Conservation (phyloP, 64 coral and sea anemone genomes). For the Acropora tenuis region DNA sequence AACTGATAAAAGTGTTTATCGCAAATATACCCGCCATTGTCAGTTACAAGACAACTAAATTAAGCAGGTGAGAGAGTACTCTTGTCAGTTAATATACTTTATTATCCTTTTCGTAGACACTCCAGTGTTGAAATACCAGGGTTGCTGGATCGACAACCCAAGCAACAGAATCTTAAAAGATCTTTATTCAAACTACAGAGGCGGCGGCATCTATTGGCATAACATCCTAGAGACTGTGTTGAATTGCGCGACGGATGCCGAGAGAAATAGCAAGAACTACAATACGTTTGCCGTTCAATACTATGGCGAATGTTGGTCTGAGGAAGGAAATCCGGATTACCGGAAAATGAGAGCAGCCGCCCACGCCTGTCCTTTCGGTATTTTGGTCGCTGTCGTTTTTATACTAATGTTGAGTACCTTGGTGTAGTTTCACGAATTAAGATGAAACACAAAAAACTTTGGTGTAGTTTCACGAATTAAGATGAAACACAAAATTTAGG, state of each 20-base stretch:
- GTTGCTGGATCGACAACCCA: slow-evolving; percentile 79
- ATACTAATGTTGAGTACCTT: no score
- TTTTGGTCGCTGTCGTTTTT: no score
- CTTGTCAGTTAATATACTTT: neutral
- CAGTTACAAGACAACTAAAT: neutral
- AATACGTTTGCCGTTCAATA: slow-evolving; percentile 67
- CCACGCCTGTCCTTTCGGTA: neutral
- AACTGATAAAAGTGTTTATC: no score
- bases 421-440: no score
- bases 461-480: no score
- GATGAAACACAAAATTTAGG: no score
- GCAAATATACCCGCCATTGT: no score
- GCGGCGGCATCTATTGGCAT: slow-evolving; percentile 51
- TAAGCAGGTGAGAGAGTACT: no score
- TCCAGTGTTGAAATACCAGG: slow-evolving; percentile 62
- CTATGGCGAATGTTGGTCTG: slow-evolving; percentile 82
- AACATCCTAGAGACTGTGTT: slow-evolving; percentile 74
- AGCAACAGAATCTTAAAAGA: slow-evolving; percentile 40
- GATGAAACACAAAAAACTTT: no score
- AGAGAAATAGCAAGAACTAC: slow-evolving; percentile 45
- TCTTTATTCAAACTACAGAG: slow-evolving; percentile 48
- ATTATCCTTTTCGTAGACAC: slow-evolving; percentile 14
- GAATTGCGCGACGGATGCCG: slow-evolving; percentile 62
- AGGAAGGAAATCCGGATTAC: slow-evolving; percentile 40
- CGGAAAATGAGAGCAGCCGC: slow-evolving; percentile 1